A percentile compares a stretch with the other conserved stretches of the same genome.
Conservation (phyloP, 2,888 invertebrate genomes). For the Cryptosula pallasiana region DNA sequence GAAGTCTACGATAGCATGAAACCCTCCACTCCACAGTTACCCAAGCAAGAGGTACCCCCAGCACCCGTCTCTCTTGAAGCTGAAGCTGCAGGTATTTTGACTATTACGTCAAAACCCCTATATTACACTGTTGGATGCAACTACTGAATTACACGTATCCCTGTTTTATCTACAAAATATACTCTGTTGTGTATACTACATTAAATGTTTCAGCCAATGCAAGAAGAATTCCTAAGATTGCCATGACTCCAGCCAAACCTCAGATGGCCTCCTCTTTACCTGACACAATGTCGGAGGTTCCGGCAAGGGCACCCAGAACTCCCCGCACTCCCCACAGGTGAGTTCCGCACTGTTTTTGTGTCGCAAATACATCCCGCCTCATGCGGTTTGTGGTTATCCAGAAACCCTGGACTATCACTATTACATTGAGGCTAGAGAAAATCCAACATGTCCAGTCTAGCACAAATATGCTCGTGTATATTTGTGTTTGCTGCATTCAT, state of each 20-base stretch:
- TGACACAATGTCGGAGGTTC: constrained; percentile 41
- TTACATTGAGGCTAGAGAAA: constrained; percentile 24
- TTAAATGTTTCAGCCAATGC: background rate
- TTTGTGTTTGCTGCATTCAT: no score
- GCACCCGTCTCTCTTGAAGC: constrained; percentile 62
- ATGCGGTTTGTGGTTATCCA: constrained; percentile 21
- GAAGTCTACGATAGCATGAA: constrained; percentile 73
- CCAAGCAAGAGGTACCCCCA: constrained; percentile 70
- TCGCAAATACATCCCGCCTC: no score
- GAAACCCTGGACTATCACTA: constrained; percentile 25
- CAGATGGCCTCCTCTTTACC: constrained; percentile 48
- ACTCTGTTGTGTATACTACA: no score
- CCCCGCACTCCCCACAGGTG: constrained; percentile 40
- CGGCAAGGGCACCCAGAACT: constrained; percentile 32
- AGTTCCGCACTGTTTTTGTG: no score
- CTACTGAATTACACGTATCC: no score
- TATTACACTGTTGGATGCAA: no score
- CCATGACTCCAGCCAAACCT: constrained; percentile 25
- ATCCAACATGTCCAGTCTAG: no score
- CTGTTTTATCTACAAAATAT: no score
- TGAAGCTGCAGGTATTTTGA: background rate
- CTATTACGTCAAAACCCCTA: no score
- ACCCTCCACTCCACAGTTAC: constrained; percentile 56
- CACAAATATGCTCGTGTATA: no score
- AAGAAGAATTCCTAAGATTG: background rate